Base-by-base conservation (phyloP, 2,888 invertebrate genomes). In the Drosophila anomalata region DNA sequence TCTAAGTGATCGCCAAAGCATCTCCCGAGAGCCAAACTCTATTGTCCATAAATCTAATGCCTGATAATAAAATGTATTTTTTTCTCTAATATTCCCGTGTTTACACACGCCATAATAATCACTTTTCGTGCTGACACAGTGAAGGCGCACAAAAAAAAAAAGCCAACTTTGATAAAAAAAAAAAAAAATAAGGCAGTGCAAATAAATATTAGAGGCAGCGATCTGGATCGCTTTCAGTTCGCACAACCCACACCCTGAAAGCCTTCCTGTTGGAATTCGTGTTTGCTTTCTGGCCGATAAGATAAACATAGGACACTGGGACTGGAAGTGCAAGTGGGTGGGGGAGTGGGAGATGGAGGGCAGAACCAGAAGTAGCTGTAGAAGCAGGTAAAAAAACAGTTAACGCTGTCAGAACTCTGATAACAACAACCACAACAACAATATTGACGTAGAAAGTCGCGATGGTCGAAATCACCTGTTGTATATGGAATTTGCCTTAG, bases 391-490 rank as follows among this genome's bases (percentile, higher is more conserved):
- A 76, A 85, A 59, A 76, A 76, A 74, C 73, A 80, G 73, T 68
- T 75, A 67, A 67, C 83, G 76, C 62, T 51, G 51, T 22, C 50
- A 51, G 51, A 84, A 67, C 61, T 22, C 33, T 33, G 76, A 84
- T 50, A 83, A 77, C 55, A 72, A 50, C 48, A 68, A 67, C 58
- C 41, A 47, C 55, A 72, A 50, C 48, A 68, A 67, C 58, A 47
- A 47, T 14, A 46, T 33, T 50, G 11, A 55, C 36, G 63, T 75
- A 86, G 69, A 75, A 80, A 75, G 53, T 78, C 53, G 22, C 58
- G 58, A 57, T 63, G 79, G 60, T 47, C 65, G 62, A 81, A 81
- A 85, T 85, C 88, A 82, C 81, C 81, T 87, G 88, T 85, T 77
- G 54, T 36, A 39, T 26, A 36, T 24, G 7, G 29, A 3, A 39